Conservation (phyloP, 1,140 invertebrate genomes). For the Aphis gossypii region DNA sequence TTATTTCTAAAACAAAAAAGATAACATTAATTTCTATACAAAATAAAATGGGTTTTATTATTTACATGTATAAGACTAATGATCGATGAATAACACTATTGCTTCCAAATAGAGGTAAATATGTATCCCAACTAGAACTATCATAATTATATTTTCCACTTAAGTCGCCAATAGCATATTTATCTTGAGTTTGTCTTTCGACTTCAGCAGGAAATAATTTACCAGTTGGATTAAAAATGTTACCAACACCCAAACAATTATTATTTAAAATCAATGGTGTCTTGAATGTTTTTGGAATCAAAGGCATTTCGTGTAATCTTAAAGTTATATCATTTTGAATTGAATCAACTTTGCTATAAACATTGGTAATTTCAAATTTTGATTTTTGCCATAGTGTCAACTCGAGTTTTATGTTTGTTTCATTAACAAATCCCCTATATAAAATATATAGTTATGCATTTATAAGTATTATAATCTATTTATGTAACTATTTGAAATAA, state of each 20-base stretch:
- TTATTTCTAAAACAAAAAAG: constrained; percentile 14
- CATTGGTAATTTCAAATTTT: constrained; percentile 82
- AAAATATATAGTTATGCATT: constrained; percentile 33
- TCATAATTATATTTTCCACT: constrained; percentile 78
- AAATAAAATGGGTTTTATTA: constrained; percentile 7
- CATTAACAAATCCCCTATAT: constrained; percentile 76
- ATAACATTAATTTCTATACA: background rate
- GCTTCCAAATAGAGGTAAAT: constrained; percentile 82
- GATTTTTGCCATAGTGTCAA: constrained; percentile 83
- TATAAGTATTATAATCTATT: constrained; percentile 53
- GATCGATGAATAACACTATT: constrained; percentile 83
- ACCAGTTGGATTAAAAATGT: constrained; percentile 74
- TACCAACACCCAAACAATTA: constrained; percentile 68
- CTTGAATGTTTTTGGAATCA: constrained; percentile 58
- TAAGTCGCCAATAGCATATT: constrained; percentile 87
- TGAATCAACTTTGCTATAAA: constrained; percentile 63
- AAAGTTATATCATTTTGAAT: constrained; percentile 69
- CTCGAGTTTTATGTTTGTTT: constrained; percentile 81
- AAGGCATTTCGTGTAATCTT: constrained; percentile 75
- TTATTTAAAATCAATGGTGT: constrained; percentile 61
- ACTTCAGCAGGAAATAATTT: constrained; percentile 60
- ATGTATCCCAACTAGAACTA: constrained; percentile 74
- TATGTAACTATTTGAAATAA: background rate
- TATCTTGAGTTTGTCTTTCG: constrained; percentile 82
- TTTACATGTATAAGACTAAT: constrained; percentile 81